These are phyloP conservation scores for Melanophora roralis DNA, from an alignment of 2,888 invertebrate species.

Conservation along the genomic window DNA sequence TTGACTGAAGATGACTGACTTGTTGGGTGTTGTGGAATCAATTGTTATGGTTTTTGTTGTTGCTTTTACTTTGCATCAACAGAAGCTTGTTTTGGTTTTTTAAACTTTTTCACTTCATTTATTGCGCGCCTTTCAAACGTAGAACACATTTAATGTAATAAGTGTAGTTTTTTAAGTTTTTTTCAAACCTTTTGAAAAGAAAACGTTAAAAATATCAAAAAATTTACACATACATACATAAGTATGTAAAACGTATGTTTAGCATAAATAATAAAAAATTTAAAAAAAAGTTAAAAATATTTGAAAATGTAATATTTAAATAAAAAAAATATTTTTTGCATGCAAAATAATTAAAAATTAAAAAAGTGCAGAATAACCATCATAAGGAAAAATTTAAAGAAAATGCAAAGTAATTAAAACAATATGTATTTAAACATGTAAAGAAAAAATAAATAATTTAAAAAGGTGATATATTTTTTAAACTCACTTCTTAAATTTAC, in stretches of 20 bases:
- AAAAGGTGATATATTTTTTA: neutral
- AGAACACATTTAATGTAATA: constrained; percentile 46
- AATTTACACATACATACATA: neutral
- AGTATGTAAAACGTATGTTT: neutral
- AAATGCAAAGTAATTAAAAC: too few species aligned
- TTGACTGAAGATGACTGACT: neutral
- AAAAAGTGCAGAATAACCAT: too few species aligned
- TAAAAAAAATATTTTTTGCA: neutral
- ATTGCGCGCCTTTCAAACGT: constrained; percentile 64
- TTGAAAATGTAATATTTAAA: neutral
- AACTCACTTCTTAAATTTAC: neutral
- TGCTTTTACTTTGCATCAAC: constrained; percentile 55
- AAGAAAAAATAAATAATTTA: neutral
- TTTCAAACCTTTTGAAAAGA: neutral
- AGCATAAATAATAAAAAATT: neutral
- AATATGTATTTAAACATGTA: too few species aligned
- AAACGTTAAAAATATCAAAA: constrained; percentile 21
- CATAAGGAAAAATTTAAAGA: too few species aligned
- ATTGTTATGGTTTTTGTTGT: constrained; percentile 22
- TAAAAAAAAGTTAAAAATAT: neutral
- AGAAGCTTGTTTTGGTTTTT: constrained; percentile 51
- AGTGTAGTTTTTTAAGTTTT: neutral
- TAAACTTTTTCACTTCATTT: constrained; percentile 71
- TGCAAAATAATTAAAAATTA: too few species aligned
- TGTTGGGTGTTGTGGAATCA: constrained; percentile 30